Conservation (phyloP, 1,140 invertebrate genomes). For the Lordiphosa mommai region DNA sequence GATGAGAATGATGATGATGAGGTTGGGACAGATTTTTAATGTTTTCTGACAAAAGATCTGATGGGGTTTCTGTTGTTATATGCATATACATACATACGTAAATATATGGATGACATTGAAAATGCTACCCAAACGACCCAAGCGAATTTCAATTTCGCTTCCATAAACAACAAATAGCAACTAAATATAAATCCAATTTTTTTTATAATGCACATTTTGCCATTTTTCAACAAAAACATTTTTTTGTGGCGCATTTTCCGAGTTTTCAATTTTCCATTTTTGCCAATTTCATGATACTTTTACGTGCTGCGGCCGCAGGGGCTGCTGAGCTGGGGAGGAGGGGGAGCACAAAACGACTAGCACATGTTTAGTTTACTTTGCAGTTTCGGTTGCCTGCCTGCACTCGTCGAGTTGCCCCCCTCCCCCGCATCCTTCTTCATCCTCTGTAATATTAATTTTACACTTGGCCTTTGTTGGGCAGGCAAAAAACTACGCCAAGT, state of each 20-base stretch:
- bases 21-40: conserved; percentile 37
- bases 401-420: conserved; percentile 33
- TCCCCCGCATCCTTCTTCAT: conserved; percentile 13
- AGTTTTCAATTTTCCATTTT: conserved; percentile 71
- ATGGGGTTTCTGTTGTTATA: conserved; percentile 36
- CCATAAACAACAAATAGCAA: background rate
- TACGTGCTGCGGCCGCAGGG: conserved; percentile 26
- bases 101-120: conserved; percentile 49
- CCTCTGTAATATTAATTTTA: conserved; percentile 73
- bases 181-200: background rate
- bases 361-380: conserved; percentile 76
- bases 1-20: conserved; percentile 23
- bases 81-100: conserved; percentile 16
- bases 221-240: conserved; percentile 72
- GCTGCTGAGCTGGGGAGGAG: background rate
- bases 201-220: conserved; percentile 24
- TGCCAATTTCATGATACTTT: conserved; percentile 74
- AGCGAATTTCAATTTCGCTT: background rate
- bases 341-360: conserved; percentile 56
- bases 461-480: conserved; percentile 70
- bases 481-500: conserved; percentile 11
- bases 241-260: conserved; percentile 76
- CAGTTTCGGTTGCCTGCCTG: conserved; percentile 73
- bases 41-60: conserved; percentile 49
- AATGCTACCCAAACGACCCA: conserved; percentile 2